phyloP scores from a whole-genome alignment of 2,113 vertebrate species.

The Dipodomys stephensi region DNA sequence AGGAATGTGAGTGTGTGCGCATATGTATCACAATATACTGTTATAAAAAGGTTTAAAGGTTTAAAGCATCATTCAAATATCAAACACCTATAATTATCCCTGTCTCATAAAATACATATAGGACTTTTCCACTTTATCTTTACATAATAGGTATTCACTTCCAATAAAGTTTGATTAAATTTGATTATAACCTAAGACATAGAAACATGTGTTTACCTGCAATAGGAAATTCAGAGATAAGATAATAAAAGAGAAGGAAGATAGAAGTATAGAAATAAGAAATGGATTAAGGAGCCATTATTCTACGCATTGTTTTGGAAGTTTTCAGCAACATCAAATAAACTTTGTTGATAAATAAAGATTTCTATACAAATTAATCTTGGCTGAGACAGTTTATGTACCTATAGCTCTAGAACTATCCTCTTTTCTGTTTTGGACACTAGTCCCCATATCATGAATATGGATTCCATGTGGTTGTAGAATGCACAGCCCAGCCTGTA shows the following conservation, averaged over 20 bases:
- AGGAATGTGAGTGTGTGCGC: background rate
- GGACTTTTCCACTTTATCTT: background rate
- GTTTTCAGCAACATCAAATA: background rate
- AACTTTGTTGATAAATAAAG: conserved; percentile 20
- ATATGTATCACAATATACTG: too few species aligned
- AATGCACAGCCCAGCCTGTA: background rate
- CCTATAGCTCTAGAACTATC: too few species aligned
- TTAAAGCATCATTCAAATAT: background rate
- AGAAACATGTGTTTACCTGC: background rate
- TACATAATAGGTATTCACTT: background rate
- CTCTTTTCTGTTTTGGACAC: background rate
- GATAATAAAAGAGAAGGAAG: background rate
- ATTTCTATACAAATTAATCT: background rate
- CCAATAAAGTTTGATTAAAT: background rate
- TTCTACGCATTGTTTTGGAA: background rate
- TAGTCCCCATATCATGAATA: background rate
- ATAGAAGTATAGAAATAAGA: background rate
- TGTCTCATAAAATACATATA: background rate
- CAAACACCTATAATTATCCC: background rate
- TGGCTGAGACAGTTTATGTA: too few species aligned
- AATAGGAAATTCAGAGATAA: background rate
- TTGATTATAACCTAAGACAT: background rate
- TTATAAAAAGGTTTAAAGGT: background rate
- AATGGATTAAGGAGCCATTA: background rate
- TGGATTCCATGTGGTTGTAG: background rate